Percentiles rank a stretch among this genome's conserved stretches.
phyloP scores from a whole-genome alignment of 2,797 vertebrate genomes.

The Leptodactylus fallax region DNA sequence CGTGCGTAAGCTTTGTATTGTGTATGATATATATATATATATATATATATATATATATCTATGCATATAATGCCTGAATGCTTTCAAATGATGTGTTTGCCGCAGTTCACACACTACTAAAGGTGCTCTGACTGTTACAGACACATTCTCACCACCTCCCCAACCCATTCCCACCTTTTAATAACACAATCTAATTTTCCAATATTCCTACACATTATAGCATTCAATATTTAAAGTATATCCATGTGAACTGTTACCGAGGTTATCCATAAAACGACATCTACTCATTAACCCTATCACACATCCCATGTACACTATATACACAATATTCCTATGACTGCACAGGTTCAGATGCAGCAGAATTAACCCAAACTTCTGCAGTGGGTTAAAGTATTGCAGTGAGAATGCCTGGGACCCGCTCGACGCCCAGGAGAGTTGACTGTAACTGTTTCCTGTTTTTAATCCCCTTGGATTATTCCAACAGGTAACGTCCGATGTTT shows the following conservation, averaged over 20 bases:
- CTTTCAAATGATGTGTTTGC: conserved; percentile 26
- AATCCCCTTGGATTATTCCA: no score
- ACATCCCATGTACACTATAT: no score
- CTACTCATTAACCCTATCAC: background rate
- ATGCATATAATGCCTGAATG: conserved; percentile 28
- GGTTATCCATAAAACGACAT: background rate
- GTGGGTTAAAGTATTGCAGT: no score
- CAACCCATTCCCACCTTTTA: conserved; percentile 56
- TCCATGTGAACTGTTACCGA: background rate
- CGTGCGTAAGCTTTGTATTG: no score
- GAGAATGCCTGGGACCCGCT: no score
- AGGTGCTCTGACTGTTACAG: conserved; percentile 46
- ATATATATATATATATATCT: background rate
- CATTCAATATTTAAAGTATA: conserved; percentile 34
- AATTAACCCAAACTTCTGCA: no score
- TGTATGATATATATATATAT: no score
- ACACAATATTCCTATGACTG: no score
- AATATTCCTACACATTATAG: conserved; percentile 1
- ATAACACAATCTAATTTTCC: conserved; percentile 18
- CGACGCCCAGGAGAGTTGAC: no score
- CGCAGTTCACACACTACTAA: conserved; percentile 44
- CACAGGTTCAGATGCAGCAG: no score
- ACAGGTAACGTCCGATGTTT: no score
- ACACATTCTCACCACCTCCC: conserved; percentile 45
- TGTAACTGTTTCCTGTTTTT: no score